Base-by-base conservation (phyloP, 2,888 invertebrate species). In the Parelbella ahira region DNA sequence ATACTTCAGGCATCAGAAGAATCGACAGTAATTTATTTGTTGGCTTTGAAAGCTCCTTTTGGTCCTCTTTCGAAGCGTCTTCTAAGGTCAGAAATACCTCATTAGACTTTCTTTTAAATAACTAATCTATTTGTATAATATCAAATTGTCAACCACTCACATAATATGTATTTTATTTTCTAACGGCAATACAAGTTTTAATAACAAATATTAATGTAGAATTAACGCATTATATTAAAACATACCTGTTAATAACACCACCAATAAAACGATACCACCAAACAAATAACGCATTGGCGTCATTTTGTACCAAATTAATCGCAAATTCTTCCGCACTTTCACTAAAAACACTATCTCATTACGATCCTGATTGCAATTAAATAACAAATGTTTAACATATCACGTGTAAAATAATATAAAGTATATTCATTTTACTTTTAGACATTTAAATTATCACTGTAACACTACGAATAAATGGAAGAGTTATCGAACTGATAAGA, bases 241-340 rank as follows among this genome's bases (percentile, higher is more conserved):
- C 81, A 73, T 54, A 83, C 84, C 81, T 56, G 76, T 73, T 44
- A 67, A 54, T 44, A 65, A 66, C 50, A 68, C 69, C 50, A 83
- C 50, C 47, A 76, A 47, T 42, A 80, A 47, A 38, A 80, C 50
- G 51, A 70, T 71, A 66, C 73, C 74, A 54, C 66, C 59, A 44
- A 70, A 64, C 51, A 77, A 58, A 50, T 43, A 56, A 56, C 60
- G 52, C 51, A 60, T 51, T 49, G 67, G 54, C 67, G 73, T 71
- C 82, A 84, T 84, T 58, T 62, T 78, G 55, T 25, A 13, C 12
- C 9, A 19, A 65, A 62, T 60, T 60, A 54, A 62, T 67, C 56
- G n/a, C 60, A 56, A 65, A 41, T 41, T 41, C 41, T 15, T 41
- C 46, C 37, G 64, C 81, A 82, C 81, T 78, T 83, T 81, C 83